Evolutionary conservation across 2,113 vertebrate genomes (phyloP).

Genomic region (Neotragus pygmaeus): DNA sequence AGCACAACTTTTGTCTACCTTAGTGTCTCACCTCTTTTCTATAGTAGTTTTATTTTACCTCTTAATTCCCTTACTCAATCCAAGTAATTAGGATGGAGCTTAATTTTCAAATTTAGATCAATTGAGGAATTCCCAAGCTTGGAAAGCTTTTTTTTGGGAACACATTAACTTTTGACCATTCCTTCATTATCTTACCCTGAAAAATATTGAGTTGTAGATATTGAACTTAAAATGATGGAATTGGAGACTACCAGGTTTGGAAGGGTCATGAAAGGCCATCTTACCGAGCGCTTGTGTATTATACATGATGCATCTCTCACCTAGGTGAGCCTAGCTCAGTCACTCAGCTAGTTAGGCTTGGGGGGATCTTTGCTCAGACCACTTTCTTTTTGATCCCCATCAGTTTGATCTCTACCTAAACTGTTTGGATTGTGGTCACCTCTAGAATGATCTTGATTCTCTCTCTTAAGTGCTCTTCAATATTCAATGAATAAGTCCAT

Average conservation of each 20-base stretch:
- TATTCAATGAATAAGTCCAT: background rate
- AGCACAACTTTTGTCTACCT: background rate
- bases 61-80: background rate
- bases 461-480: background rate
- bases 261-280: background rate
- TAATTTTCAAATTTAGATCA: slow-evolving; percentile 6
- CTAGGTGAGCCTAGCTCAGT: background rate
- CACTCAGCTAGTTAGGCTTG: background rate
- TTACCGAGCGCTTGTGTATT: background rate
- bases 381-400: background rate
- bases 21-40: background rate
- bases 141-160: background rate
- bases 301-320: too few relatives aligned
- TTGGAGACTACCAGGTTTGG: background rate
- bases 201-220: background rate
- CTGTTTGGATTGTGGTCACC: background rate
- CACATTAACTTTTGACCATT: background rate
- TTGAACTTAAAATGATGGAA: background rate
- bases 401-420: background rate
- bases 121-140: background rate
- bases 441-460: background rate
- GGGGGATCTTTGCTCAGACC: background rate
- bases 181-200: background rate
- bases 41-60: background rate
- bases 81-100: background rate